phyloP scores from a whole-genome alignment of 2,113 vertebrate genomes.

The Upupa epops region DNA sequence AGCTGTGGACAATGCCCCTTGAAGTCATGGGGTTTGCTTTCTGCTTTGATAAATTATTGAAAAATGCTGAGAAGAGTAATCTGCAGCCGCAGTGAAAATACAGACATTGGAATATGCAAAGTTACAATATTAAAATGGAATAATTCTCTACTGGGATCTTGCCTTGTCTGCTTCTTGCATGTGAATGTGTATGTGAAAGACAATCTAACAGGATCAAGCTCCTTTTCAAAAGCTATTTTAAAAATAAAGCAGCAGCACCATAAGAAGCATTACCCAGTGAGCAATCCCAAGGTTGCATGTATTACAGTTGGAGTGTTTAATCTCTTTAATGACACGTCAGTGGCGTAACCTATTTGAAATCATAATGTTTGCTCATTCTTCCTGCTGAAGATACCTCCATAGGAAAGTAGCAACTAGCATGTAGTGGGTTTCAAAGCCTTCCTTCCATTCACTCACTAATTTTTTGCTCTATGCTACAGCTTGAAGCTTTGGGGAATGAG shows the following conservation, averaged over 20 bases:
- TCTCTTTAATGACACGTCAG: background rate
- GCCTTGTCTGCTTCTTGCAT: background rate
- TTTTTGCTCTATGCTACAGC: background rate
- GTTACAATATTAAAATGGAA: background rate
- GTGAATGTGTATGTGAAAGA: background rate
- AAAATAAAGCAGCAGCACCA: background rate
- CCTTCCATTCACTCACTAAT: background rate
- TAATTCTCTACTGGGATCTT: background rate
- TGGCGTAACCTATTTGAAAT: background rate
- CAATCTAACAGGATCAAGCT: background rate
- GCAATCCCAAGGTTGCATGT: background rate
- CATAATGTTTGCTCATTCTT: background rate
- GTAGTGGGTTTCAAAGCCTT: background rate
- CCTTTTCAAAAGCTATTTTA: background rate
- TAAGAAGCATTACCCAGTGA: background rate
- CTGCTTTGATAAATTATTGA: conserved; percentile 44
- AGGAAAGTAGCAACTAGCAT: background rate
- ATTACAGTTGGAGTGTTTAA: background rate
- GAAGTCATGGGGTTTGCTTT: conserved; percentile 10
- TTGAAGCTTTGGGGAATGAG: background rate
- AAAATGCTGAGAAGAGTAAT: conserved; percentile 29
- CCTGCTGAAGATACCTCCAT: conserved; percentile 5
- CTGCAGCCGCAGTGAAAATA: conserved; percentile 34
- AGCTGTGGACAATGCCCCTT: background rate
- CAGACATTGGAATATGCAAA: conserved; percentile 16